A percentile compares a stretch with the other conserved stretches of the same genome.
These are phyloP conservation scores for Brachyhypopomus gauderio DNA, from an alignment of 2,113 vertebrate genomes.

Conservation along the genomic window DNA sequence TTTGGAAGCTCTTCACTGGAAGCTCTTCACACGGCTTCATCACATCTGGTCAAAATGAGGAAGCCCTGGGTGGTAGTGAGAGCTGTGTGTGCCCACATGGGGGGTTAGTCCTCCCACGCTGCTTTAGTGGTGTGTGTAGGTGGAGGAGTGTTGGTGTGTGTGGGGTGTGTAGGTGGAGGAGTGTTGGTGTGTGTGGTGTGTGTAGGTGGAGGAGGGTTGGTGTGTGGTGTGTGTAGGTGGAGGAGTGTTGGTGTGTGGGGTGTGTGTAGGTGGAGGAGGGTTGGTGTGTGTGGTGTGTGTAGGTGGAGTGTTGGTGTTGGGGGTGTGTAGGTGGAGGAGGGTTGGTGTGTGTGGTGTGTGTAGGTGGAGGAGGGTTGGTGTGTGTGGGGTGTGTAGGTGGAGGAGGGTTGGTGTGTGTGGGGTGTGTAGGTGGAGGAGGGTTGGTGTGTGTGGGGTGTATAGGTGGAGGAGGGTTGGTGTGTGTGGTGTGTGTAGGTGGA, in stretches of 20 bases:
- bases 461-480: too few relatives aligned
- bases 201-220: not conserved
- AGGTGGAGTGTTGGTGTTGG: too few relatives aligned
- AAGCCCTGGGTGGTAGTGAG: not conserved
- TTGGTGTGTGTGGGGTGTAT: too few relatives aligned
- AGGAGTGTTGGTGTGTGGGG: not conserved
- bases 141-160: too few relatives aligned
- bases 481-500: too few relatives aligned
- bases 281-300: not conserved
- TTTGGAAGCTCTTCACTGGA: constrained; percentile 16
- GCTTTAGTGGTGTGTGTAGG: too few relatives aligned
- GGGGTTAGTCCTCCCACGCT: not conserved
- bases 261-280: not conserved
- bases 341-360: not conserved
- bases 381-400: not conserved
- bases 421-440: too few relatives aligned
- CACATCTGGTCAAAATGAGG: too few relatives aligned
- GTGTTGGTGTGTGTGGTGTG: not conserved
- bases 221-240: not conserved
- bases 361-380: not conserved
- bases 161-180: not conserved
- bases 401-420: too few relatives aligned
- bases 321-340: not conserved
- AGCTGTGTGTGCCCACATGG: not conserved
- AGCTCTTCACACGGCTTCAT: not conserved